A percentile compares a stretch with the other conserved stretches of the same genome.
These are phyloP conservation scores for Caloenas nicobarica DNA, from an alignment of 2,113 vertebrate species.

Conservation along the genomic window DNA sequence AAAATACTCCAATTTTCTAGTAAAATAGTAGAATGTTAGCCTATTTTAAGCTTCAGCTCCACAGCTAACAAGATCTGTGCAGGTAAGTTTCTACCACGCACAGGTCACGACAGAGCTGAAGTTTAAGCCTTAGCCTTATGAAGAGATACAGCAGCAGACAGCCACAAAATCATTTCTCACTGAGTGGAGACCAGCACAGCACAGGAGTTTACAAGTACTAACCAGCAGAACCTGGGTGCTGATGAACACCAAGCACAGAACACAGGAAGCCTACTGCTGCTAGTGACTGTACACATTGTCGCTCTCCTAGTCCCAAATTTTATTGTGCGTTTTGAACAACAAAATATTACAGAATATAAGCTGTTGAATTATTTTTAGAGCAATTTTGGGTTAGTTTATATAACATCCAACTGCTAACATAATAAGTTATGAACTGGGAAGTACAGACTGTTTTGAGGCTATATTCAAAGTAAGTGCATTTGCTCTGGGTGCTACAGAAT, in stretches of 20 bases:
- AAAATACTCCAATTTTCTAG: slow-evolving; percentile 19
- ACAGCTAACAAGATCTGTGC: background rate
- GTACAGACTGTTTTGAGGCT: background rate
- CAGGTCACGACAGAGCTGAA: background rate
- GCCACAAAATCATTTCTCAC: background rate
- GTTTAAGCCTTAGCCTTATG: background rate
- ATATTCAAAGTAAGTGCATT: background rate
- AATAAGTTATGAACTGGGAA: background rate
- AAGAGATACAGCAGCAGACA: background rate
- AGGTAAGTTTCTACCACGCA: background rate
- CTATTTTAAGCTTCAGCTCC: background rate
- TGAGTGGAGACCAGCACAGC: background rate
- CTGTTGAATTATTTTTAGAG: background rate
- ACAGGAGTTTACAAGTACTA: background rate
- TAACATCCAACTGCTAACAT: background rate
- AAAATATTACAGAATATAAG: background rate
- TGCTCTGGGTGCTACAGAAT: background rate
- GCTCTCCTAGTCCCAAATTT: background rate
- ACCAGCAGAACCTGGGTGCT: background rate
- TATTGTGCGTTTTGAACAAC: background rate
- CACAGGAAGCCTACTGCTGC: background rate
- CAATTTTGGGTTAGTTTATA: background rate
- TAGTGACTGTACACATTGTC: background rate
- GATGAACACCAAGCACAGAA: background rate
- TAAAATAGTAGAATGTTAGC: background rate